These are phyloP conservation scores for Protonibea diacanthus DNA, from an alignment of 2,797 vertebrate species.

Conservation along the genomic window DNA sequence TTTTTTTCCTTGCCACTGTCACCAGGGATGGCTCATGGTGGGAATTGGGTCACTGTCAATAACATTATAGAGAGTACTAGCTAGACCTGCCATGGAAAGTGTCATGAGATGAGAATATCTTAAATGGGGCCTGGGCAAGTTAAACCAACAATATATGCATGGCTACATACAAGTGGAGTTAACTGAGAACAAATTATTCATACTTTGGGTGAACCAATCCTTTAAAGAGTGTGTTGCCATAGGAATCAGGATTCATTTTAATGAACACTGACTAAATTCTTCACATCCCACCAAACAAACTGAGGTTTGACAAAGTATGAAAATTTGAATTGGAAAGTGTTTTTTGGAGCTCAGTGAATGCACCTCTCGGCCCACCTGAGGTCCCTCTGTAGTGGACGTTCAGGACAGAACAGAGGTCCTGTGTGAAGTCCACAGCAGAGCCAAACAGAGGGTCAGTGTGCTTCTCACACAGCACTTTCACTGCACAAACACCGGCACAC, in stretches of 20 bases:
- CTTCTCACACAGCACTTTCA: slow-evolving; percentile 44
- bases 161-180: not conserved
- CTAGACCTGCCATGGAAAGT: too few species aligned
- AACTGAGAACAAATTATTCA: not conserved
- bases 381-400: slow-evolving; percentile 29
- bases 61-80: too few species aligned
- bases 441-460: slow-evolving; percentile 67
- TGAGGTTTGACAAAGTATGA: slow-evolving; percentile 45
- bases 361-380: slow-evolving; percentile 56
- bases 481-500: slow-evolving; percentile 45
- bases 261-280: slow-evolving; percentile 19
- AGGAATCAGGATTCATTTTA: slow-evolving; percentile 16
- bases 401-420: slow-evolving; percentile 62
- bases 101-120: too few species aligned
- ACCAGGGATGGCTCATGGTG: too few species aligned
- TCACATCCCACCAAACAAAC: slow-evolving; percentile 13
- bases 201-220: not conserved
- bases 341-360: slow-evolving; percentile 17
- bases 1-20: too few species aligned
- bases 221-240: not conserved
- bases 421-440: slow-evolving; percentile 51
- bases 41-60: too few species aligned
- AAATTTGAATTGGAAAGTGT: slow-evolving; percentile 35
- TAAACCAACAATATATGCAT: not conserved
- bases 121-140: not conserved